Conservation (phyloP, 1,140 invertebrate species). For the Amyelois transitella region DNA sequence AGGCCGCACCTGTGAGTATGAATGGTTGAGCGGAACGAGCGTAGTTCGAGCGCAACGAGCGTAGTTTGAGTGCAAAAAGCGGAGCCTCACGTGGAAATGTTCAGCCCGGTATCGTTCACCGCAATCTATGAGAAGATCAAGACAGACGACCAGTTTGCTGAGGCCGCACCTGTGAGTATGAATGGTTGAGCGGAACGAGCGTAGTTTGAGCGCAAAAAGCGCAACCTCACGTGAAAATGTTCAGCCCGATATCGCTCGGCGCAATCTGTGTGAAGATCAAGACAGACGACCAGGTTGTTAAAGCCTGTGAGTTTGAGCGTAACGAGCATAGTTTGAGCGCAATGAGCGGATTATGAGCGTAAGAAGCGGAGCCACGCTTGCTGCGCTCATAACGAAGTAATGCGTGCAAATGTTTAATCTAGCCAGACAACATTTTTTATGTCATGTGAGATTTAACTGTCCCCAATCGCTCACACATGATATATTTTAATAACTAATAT, state of each 20-base stretch:
- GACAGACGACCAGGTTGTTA: conserved; percentile 84
- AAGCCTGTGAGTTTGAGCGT: conserved; percentile 81
- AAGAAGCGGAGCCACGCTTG: conserved; percentile 79
- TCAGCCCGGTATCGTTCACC: conserved; percentile 88
- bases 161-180: conserved; percentile 79
- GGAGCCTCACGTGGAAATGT: conserved; percentile 86
- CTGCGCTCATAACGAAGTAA: no score
- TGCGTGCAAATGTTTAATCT: conserved; percentile 90
- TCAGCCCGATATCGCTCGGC: conserved; percentile 88
- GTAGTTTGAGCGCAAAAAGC: conserved; percentile 84
- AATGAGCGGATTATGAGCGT: conserved; percentile 94
- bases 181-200: no score
- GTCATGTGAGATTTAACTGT: no score
- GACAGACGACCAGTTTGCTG: conserved; percentile 84
- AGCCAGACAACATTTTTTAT: no score
- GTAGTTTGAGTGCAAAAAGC: conserved; percentile 88
- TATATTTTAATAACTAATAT: conserved; percentile 8
- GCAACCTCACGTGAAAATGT: conserved; percentile 86
- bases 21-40: no score
- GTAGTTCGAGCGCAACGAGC: conserved; percentile 94
- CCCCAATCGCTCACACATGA: no score
- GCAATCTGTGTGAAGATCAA: conserved; percentile 89
- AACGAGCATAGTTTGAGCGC: no score
- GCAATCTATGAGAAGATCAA: conserved; percentile 89
- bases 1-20: conserved; percentile 79